Conservation (phyloP, 2,113 vertebrate species). For the Gymnobelideus leadbeateri region DNA sequence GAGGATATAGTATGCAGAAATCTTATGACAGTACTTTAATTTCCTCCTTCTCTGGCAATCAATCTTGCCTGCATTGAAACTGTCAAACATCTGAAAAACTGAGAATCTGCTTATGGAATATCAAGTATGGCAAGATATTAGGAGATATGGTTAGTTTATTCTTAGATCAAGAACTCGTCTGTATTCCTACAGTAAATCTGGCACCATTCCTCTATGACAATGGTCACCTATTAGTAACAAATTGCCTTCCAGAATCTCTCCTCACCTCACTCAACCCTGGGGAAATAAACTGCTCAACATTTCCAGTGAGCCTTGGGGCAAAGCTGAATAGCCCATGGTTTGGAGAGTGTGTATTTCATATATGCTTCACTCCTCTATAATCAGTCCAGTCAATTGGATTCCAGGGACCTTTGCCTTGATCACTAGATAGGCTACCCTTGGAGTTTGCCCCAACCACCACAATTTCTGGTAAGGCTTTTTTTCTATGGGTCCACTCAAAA, state of each 20-base stretch:
- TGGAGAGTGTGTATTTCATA: background rate
- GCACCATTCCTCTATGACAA: background rate
- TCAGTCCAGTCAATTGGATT: background rate
- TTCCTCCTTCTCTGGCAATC: conserved; percentile 25
- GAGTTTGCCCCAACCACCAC: background rate
- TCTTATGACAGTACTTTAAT: background rate
- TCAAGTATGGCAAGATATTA: background rate
- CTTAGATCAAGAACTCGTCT: background rate
- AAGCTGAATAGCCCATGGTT: background rate
- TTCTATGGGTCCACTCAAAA: background rate
- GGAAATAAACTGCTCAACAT: background rate
- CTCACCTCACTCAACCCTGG: background rate
- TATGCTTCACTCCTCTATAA: background rate
- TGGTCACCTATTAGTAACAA: background rate
- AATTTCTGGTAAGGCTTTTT: background rate
- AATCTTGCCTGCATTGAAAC: background rate
- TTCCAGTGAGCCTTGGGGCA: background rate
- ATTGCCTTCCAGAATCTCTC: background rate
- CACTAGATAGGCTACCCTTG: background rate
- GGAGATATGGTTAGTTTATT: background rate
- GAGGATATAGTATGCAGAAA: background rate
- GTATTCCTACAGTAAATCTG: background rate
- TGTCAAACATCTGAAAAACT: background rate
- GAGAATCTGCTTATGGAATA: conserved; percentile 36
- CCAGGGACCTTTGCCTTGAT: no score